Conservation (phyloP, 1,140 invertebrate genomes). For the Neodiprion lecontei region DNA sequence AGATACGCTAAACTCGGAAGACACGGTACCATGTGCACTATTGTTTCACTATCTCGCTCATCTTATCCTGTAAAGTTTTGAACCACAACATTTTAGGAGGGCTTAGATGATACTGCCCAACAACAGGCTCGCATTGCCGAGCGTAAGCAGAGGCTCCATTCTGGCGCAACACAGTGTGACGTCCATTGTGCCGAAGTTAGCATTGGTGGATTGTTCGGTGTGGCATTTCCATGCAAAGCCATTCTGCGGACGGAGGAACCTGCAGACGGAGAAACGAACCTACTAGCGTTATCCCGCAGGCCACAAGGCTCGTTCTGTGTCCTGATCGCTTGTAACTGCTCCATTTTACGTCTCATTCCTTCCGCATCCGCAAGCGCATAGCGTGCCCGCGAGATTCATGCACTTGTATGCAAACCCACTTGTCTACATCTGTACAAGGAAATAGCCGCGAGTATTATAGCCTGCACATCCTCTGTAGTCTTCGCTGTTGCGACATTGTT, state of each 20-base stretch:
- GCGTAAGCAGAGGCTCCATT: conserved; percentile 30
- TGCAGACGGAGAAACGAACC: conserved; percentile 45
- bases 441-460: too few species aligned
- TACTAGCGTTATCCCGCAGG: conserved; percentile 35
- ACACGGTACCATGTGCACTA: too few species aligned
- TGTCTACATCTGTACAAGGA: neutral
- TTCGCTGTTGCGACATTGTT: too few species aligned
- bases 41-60: too few species aligned
- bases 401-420: neutral
- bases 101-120: too few species aligned
- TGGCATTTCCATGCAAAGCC: conserved; percentile 51
- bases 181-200: conserved; percentile 51
- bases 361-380: neutral
- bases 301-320: conserved; percentile 41
- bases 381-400: too few species aligned
- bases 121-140: too few species aligned
- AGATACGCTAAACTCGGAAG: too few species aligned
- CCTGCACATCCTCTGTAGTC: too few species aligned
- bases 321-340: conserved; percentile 41
- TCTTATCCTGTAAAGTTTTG: too few species aligned
- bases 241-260: conserved; percentile 26
- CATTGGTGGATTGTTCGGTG: conserved; percentile 46
- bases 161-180: conserved; percentile 53
- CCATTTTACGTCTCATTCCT: neutral
- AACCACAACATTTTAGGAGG: too few species aligned